Base-by-base conservation (phyloP, 2,888 invertebrate genomes). In the Fabriciana adippe region DNA sequence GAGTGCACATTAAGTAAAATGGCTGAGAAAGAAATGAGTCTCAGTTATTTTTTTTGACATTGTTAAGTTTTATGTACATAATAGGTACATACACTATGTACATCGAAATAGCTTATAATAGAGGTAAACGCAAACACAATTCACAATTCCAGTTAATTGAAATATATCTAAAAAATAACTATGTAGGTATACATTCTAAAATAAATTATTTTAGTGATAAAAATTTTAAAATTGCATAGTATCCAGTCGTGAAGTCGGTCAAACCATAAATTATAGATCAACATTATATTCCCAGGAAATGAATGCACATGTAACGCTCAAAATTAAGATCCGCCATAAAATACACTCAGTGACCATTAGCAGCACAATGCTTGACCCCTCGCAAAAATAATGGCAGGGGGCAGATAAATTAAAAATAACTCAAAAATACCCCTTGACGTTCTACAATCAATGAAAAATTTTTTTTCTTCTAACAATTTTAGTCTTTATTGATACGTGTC, bases 321-420 rank as follows among this genome's bases (percentile, higher is more conserved):
- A 85, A 86, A 86, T 82, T 82, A 76, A 78, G 80, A 78, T 74
- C 76, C 79, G 84, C 83, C 82, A 87, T 92, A 89, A 90, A 91
- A 89, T 81, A 85, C 90, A 91, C 83, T 85, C 81, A 77, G 79
- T 75, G 75, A 76, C 79, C 80, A 81, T 79, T 80, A 79, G 71
- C 56, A 47, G 69, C 66, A 70, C 70, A 82, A 86, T 89, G 68
- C 78, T 86, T 92, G 92, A 92, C 92, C 92, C 92, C 88, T 90
- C 89, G 69, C 78, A 83, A 88, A 92, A 91, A 90, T 91, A 91
- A 92, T 89, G 85, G 88, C 83, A 73, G 82, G 83, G 90, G 91
- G 87, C 90, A 90, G 86, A 91, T 92, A 92, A 92, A 92, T 92
- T 92, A 92, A 92, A 92, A 92, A 90, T 90, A 86, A 81, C 76